A percentile compares a stretch with the other conserved stretches of the same genome.
Evolutionary conservation across 2,888 invertebrate genomes (phyloP).

Genomic region (Arge pagana): DNA sequence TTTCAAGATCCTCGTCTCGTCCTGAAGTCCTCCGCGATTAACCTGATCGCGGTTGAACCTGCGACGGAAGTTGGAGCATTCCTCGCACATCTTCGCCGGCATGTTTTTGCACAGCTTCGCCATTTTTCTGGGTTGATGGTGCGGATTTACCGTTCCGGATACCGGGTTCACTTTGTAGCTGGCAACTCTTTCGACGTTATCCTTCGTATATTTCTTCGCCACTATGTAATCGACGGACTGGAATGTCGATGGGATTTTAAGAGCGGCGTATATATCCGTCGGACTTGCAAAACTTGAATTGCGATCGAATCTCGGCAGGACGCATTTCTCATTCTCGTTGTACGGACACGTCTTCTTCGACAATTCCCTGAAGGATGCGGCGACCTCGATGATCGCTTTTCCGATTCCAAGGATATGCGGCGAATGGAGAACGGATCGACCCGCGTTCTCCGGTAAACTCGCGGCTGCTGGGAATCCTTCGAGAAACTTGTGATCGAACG

Average conservation of each 20-base stretch:
- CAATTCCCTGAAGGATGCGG: slow-evolving; percentile 37
- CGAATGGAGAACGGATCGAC: slow-evolving; percentile 40
- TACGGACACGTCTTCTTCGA: slow-evolving; percentile 37
- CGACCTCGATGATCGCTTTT: slow-evolving; percentile 45
- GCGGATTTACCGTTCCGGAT: slow-evolving; percentile 30
- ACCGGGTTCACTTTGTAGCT: slow-evolving; percentile 38
- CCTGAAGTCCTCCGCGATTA: neutral
- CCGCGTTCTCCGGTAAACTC: slow-evolving; percentile 35
- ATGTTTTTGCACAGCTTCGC: slow-evolving; percentile 41
- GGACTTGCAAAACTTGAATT: slow-evolving; percentile 37
- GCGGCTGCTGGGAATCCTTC: slow-evolving; percentile 34
- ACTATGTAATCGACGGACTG: slow-evolving; percentile 41
- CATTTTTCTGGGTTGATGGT: slow-evolving; percentile 35
- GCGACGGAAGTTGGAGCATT: slow-evolving; percentile 45
- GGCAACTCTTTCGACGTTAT: slow-evolving; percentile 36
- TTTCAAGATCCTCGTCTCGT: slow-evolving; percentile 36
- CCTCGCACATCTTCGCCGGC: slow-evolving; percentile 38
- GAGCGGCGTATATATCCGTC: slow-evolving; percentile 44
- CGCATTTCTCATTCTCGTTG: slow-evolving; percentile 31
- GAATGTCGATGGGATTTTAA: slow-evolving; percentile 41
- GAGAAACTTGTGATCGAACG: slow-evolving; percentile 34
- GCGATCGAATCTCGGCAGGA: slow-evolving; percentile 39
- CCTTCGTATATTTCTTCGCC: slow-evolving; percentile 31
- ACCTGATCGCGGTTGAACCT: no score
- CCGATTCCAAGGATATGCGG: slow-evolving; percentile 48